Conservation (phyloP, 2,797 vertebrate genomes). For the Petrocephalus sullivani region DNA sequence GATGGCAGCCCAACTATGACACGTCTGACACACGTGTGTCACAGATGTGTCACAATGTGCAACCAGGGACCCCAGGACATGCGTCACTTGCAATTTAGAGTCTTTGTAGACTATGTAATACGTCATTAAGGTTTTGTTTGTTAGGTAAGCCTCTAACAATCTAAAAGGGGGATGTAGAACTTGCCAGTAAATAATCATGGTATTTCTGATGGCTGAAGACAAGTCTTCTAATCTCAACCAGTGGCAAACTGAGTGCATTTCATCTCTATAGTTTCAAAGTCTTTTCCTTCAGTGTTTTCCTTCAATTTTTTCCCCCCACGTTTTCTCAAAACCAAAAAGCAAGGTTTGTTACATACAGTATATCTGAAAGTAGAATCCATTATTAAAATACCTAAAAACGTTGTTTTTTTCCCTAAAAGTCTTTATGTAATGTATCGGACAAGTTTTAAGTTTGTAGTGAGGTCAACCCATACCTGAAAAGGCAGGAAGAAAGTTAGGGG, state of each 20-base stretch:
- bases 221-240: constrained; percentile 97
- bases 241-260: constrained; percentile 98
- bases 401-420: constrained; percentile 65
- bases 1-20: background rate
- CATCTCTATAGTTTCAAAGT: constrained; percentile 87
- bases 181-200: constrained; percentile 79
- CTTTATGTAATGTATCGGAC: constrained; percentile 41
- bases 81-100: constrained; percentile 84
- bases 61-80: constrained; percentile 78
- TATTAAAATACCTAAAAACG: constrained; percentile 98
- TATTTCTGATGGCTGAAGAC: constrained; percentile 98
- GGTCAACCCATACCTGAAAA: constrained; percentile 6
- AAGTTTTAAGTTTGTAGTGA: constrained; percentile 40
- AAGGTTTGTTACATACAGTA: constrained; percentile 77
- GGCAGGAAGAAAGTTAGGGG: constrained; percentile 1
- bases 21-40: background rate
- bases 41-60: constrained; percentile 77
- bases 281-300: constrained; percentile 69
- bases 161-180: constrained; percentile 68
- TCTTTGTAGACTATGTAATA: constrained; percentile 88
- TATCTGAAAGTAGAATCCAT: constrained; percentile 94
- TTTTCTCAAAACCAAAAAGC: constrained; percentile 92
- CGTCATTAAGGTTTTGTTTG: constrained; percentile 65
- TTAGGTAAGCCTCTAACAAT: constrained; percentile 67
- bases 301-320: constrained; percentile 35